phyloP scores from a whole-genome alignment of 1,140 invertebrate genomes.

The Acyrthosiphon pisum region DNA sequence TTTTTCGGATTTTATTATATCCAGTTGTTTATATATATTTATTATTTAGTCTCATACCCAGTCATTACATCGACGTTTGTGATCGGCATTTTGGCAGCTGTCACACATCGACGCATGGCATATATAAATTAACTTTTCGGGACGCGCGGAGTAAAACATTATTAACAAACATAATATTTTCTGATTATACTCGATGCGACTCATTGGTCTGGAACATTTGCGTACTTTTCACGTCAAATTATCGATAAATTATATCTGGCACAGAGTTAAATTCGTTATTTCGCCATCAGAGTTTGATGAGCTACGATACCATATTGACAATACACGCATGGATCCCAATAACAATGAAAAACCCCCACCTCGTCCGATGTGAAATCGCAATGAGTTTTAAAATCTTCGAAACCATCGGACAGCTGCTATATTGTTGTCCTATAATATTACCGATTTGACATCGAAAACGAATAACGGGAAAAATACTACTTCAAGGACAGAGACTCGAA shows the following conservation, averaged over 20 bases:
- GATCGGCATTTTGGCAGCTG: constrained; percentile 33
- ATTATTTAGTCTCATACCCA: not conserved
- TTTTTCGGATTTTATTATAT: not conserved
- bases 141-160: not conserved
- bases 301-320: not conserved
- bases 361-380: not conserved
- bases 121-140: not conserved
- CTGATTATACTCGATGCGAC: not conserved
- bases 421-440: not conserved
- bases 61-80: not conserved
- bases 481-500: not conserved
- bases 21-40: not conserved
- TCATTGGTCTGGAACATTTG: not conserved
- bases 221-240: not conserved
- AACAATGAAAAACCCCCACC: not conserved
- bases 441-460: not conserved
- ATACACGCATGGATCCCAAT: not conserved
- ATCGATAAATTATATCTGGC: not conserved
- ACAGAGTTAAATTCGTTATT: not conserved
- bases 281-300: not conserved
- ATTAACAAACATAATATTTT: not conserved
- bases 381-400: not conserved
- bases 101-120: not conserved
- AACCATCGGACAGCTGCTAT: not conserved
- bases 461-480: not conserved